Conservation (phyloP, 2,797 vertebrate species). For the Allobates femoralis region DNA sequence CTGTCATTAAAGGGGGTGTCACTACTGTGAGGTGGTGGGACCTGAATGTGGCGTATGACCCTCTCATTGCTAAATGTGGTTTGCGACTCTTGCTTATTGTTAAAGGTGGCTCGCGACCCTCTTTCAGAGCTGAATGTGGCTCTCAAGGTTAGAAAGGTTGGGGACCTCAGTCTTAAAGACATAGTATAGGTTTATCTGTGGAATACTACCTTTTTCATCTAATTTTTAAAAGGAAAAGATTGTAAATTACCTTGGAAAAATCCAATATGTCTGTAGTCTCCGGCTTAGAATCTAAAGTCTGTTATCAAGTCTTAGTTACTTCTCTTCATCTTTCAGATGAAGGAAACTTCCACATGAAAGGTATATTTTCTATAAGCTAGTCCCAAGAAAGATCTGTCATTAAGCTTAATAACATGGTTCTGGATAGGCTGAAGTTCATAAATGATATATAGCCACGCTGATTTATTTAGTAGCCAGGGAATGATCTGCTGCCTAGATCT, state of each 20-base stretch:
- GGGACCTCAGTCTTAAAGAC: no score
- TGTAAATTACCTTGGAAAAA: not conserved
- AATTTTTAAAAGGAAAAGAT: not conserved
- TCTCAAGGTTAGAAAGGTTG: no score
- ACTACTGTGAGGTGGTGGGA: no score
- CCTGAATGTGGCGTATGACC: no score
- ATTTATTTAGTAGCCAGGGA: slow-evolving; percentile 12
- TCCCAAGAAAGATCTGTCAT: slow-evolving; percentile 13
- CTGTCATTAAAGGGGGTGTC: no score
- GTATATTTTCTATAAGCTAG: not conserved
- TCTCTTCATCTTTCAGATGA: slow-evolving; percentile 11
- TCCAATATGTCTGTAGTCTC: not conserved
- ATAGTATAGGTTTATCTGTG: not conserved
- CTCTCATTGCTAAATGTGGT: no score
- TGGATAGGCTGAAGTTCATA: not conserved
- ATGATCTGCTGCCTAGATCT: not conserved
- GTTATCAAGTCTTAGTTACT: not conserved
- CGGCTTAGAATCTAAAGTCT: not conserved
- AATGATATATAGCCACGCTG: not conserved
- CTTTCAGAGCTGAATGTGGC: no score
- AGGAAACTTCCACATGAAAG: slow-evolving; percentile 12
- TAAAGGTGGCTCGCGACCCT: no score
- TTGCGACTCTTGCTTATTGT: no score
- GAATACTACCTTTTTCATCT: not conserved
- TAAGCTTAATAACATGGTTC: not conserved